Evolutionary conservation across 1,140 invertebrate species (phyloP).

Genomic region (Scaptomyza pallida): DNA sequence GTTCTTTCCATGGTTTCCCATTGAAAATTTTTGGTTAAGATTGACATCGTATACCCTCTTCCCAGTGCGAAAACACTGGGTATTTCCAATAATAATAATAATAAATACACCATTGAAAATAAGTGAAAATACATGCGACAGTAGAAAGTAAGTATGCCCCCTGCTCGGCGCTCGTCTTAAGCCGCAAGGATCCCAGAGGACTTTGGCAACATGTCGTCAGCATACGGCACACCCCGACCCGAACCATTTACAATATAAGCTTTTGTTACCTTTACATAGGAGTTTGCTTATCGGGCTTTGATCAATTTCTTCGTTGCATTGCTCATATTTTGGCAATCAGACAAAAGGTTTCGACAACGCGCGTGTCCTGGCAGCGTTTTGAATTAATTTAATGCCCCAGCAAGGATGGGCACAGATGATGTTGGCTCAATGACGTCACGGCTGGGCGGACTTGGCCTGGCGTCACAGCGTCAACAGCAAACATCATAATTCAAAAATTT

Average conservation of each 20-base stretch:
- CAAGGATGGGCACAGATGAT: conserved; percentile 67
- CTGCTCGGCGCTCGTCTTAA: conserved; percentile 28
- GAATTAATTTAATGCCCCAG: conserved; percentile 76
- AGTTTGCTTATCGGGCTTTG: conserved; percentile 62
- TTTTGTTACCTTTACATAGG: conserved; percentile 56
- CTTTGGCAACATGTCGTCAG: conserved; percentile 60
- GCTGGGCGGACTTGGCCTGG: conserved; percentile 27
- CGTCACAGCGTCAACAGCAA: conserved; percentile 56
- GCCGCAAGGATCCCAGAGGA: conserved; percentile 65
- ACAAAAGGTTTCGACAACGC: conserved; percentile 52
- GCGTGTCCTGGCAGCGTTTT: conserved; percentile 76
- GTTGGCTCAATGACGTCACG: conserved; percentile 40
- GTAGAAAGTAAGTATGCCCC: conserved; percentile 7
- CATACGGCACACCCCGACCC: not conserved
- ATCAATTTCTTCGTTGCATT: conserved; percentile 66
- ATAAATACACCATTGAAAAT: conserved; percentile 52
- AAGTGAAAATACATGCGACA: conserved; percentile 61
- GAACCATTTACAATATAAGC: conserved; percentile 1
- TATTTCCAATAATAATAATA: conserved; percentile 34
- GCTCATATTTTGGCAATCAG: conserved; percentile 69
- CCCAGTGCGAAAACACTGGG: not conserved
- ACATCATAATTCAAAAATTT: conserved; percentile 82
- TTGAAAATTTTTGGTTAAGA: too few relatives aligned
- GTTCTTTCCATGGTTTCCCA: too few relatives aligned
- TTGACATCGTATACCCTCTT: not conserved